These are phyloP conservation scores for Dissostichus mawsoni DNA, from an alignment of 2,113 vertebrate genomes.

Conservation along the genomic window DNA sequence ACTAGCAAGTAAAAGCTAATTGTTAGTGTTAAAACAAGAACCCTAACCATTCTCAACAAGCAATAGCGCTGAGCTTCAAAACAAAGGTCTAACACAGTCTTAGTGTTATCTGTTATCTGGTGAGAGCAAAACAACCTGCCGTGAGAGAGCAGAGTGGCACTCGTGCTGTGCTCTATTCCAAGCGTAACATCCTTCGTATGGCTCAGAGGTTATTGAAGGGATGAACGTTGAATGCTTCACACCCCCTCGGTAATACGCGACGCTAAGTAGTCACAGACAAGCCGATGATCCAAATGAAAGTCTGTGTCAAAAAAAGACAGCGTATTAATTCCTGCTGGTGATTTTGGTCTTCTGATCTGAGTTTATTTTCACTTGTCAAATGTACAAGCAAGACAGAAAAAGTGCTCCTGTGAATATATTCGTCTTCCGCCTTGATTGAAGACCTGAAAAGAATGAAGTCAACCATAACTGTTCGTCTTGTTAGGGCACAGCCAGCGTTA, in stretches of 20 bases:
- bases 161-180: slow-evolving; percentile 59
- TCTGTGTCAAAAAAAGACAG: slow-evolving; percentile 33
- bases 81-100: not conserved
- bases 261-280: slow-evolving; percentile 31
- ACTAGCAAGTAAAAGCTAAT: not conserved
- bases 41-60: not conserved
- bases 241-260: slow-evolving; percentile 70
- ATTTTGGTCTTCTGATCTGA: slow-evolving; percentile 37
- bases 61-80: not conserved
- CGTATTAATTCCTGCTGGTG: slow-evolving; percentile 67
- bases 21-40: not conserved
- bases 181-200: slow-evolving; percentile 61
- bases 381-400: slow-evolving; percentile 14
- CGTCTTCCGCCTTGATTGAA: slow-evolving; percentile 12
- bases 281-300: slow-evolving; percentile 53
- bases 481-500: slow-evolving; percentile 33
- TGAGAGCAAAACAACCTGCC: slow-evolving; percentile 62
- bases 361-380: slow-evolving; percentile 25
- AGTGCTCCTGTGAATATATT: not conserved
- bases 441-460: slow-evolving; percentile 27
- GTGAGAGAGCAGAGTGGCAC: slow-evolving; percentile 49
- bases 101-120: slow-evolving; percentile 1
- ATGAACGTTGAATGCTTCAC: slow-evolving; percentile 64
- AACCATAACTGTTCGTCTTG: slow-evolving; percentile 33
- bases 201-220: slow-evolving; percentile 69